A percentile compares a stretch with the other conserved stretches of the same genome.
phyloP scores from a whole-genome alignment of 2,797 vertebrate genomes.

The Pangasius macronema region DNA sequence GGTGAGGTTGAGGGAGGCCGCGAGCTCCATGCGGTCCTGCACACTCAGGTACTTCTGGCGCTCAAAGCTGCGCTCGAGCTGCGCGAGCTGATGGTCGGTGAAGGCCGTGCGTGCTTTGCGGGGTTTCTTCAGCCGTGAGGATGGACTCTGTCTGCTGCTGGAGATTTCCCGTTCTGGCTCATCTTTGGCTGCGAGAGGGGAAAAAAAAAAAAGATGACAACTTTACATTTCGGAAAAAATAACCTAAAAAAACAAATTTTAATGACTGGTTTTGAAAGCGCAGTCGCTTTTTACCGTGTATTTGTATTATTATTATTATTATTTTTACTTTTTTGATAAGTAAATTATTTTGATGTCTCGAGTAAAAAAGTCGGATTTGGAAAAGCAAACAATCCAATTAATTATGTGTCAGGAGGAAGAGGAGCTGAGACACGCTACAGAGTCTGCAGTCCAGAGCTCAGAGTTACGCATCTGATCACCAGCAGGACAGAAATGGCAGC shows the following conservation, averaged over 20 bases:
- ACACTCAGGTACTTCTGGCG: slow-evolving; percentile 97
- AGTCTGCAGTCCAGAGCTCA: background rate
- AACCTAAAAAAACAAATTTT: background rate
- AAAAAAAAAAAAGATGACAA: background rate
- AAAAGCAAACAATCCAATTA: slow-evolving; percentile 83
- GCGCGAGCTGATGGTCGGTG: slow-evolving; percentile 95
- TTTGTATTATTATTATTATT: too few species aligned
- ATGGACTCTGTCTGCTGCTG: slow-evolving; percentile 92
- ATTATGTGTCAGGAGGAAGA: slow-evolving; percentile 84
- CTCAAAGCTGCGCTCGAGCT: slow-evolving; percentile 98
- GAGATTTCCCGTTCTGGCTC: slow-evolving; percentile 95
- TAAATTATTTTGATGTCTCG: background rate
- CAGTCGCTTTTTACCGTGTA: background rate
- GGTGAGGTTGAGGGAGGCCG: slow-evolving; percentile 95
- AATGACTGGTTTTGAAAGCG: background rate
- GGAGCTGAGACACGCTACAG: background rate
- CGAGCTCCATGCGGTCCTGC: slow-evolving; percentile 98
- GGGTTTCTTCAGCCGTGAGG: slow-evolving; percentile 93
- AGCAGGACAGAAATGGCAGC: slow-evolving; percentile 53
- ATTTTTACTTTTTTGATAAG: background rate
- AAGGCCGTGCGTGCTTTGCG: slow-evolving; percentile 98
- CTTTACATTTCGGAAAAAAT: background rate
- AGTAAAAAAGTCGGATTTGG: background rate
- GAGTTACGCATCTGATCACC: slow-evolving; percentile 71
- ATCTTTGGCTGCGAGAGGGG: slow-evolving; percentile 84